Evolutionary conservation across 2,113 vertebrate species (phyloP), one percentile per base, ranked within the genome.

Genomic region (Calidris pygmaea): DNA sequence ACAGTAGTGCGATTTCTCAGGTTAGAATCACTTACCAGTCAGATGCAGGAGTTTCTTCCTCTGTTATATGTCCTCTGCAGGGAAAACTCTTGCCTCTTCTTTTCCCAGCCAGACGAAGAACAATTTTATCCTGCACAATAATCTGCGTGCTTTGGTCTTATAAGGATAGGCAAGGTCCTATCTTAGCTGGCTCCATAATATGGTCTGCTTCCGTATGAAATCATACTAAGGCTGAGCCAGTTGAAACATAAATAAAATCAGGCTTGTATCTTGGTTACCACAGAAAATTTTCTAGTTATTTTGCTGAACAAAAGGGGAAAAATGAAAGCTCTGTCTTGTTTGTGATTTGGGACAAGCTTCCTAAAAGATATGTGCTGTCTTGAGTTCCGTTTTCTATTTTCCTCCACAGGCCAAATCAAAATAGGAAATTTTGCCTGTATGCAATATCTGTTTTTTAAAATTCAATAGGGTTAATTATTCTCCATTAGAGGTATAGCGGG

Each of bases 241-340:
- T 68, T 39, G 72, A 70, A 92, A 56, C 83, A 74, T 80, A 95
- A 91, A 95, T 94, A 92, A 92, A 96, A 93, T 48, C 79, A 90
- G 60, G 47, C 83, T 93, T 94, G 92, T 96, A 45, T 93, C 95
- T 93, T 96, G 79, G 95, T 93, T 89, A 96, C 85, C 95, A 81
- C 53, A 50, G 23, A 53, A 85, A 90, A 89, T 60, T 65, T 86
- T 89, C 50, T 58, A 80, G 74, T 89, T 88, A 37, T 74, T 73
- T 89, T 6, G 1, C 68, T 78, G 35, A 92, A 87, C 24, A 53
- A 88, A 73, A 71, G 5, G 11, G 34, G 23, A 2, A 3, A 91
- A 92, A 62, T 29, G 9, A 59, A 90, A 83, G 32, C 65, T 67
- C 45, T 56, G 6, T 37, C 50, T 73, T 48, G 7, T 77, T 60